Base-by-base conservation (phyloP, 2,113 vertebrate genomes). In the Heteronetta atricapilla region DNA sequence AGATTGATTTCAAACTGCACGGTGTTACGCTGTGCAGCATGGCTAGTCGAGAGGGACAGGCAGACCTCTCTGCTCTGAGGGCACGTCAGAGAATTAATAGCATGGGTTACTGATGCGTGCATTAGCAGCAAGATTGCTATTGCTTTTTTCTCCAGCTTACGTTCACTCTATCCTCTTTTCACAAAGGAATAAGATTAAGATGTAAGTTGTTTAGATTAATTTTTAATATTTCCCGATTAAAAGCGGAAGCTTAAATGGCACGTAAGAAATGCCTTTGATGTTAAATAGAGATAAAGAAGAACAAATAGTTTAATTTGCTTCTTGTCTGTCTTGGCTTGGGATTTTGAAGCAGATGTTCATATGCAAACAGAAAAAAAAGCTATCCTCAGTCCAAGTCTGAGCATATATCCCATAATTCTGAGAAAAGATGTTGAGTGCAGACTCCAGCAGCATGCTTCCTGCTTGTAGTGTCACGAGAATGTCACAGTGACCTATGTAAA, bases 331-430 rank as follows among this genome's bases (percentile, higher is more conserved):
- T 95, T 93, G 88, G 95, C 92, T 93, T 87, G 90, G 90, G 92
- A 92, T 96, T 94, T 93, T 63, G 94, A 96, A 96, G 94, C 95
- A 96, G 95, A 96, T 93, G 93, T 95, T 96, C 96, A 34, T 42
- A 55, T 63, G 89, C 25, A 90, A 96, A 93, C 94, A 95, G 48
- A 62, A 72, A 93, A 93, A 87, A 53, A 88, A 8, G 1, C 4
- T 70, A 55, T 42, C 52, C 73, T 66, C 50, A 14, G 4, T 76
- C 93, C 94, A 93, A 88, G 66, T 70, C 83, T 93, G 93, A 92
- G 88, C 77, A 92, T 55, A 79, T 36, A 89, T 5, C 8, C 8
- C 33, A 19, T 25, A 83, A 77, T 67, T 92, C 74, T 62, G 67
- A 74, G 78, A 77, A 53, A 93, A 52, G 83, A 70, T 58, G 66